Evolutionary conservation across 2,797 vertebrate species (phyloP).

Genomic region (Hyperoplus lanceolatus): DNA sequence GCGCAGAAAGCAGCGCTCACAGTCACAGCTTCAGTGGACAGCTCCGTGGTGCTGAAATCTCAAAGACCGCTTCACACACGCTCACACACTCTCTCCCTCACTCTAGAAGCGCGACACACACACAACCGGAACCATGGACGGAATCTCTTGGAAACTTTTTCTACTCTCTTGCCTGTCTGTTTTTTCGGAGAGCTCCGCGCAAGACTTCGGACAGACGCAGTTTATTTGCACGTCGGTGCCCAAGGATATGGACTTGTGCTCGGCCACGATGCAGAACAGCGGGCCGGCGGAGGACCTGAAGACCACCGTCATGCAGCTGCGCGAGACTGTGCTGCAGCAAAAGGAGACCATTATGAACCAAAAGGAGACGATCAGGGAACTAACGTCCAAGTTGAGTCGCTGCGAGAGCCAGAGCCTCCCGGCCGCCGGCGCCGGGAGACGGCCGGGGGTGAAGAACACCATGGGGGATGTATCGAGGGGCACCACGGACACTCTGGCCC

Average conservation of each 20-base stretch:
- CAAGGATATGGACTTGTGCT: conserved; percentile 95
- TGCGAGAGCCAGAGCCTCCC: conserved; percentile 93
- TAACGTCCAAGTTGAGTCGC: conserved; percentile 93
- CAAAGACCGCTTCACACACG: conserved; percentile 12
- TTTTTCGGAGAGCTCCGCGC: conserved; percentile 78
- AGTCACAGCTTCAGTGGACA: conserved; percentile 85
- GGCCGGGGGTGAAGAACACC: conserved; percentile 90
- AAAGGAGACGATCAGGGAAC: conserved; percentile 95
- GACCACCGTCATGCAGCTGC: conserved; percentile 92
- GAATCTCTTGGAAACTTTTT: conserved; percentile 85
- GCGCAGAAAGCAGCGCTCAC: conserved; percentile 69
- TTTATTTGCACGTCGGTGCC: conserved; percentile 98
- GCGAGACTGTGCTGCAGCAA: conserved; percentile 96
- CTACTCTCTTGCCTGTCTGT: conserved; percentile 83
- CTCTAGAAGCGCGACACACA: not conserved
- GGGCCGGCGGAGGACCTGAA: conserved; percentile 93
- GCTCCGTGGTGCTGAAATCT: conserved; percentile 84
- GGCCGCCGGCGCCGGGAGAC: conserved; percentile 85
- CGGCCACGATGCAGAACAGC: conserved; percentile 91
- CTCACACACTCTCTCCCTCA: not conserved
- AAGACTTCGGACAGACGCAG: conserved; percentile 93
- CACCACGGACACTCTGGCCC: conserved; percentile 92
- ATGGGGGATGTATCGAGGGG: conserved; percentile 95
- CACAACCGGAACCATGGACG: conserved; percentile 73
- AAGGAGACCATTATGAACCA: conserved; percentile 97